Base-by-base conservation (phyloP, 2,888 invertebrate species). In the Mimachlamys varia region DNA sequence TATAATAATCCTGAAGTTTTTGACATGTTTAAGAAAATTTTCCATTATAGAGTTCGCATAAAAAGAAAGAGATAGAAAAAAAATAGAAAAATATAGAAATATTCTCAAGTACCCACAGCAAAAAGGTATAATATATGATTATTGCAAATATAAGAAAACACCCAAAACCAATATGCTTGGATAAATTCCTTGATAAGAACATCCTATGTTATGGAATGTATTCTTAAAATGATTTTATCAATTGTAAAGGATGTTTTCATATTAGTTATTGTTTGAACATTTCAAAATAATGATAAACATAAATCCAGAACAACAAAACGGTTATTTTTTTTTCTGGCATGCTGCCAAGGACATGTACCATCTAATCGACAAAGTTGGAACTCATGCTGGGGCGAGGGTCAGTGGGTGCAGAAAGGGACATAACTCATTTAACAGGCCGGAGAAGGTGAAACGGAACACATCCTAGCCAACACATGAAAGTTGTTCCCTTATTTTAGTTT, bases 311-410 rank as follows among this genome's bases (percentile, higher is more conserved):
- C 17, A 0, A 76, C 33, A 76, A 27, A 76, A 15, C 0, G 15
- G 2, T 38, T 22, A 10, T 33, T 22, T 33, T 7, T 44, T 44
- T 44, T 44, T 44, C 44, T 17, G 53, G 53, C 53, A 53, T 44
- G 53, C 53, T 53, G 53, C 13, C 53, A 53, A 53, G 76, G 76
- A 76, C 76, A 22, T 76, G 19, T 76, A 76, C 12, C 76, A 76
- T 76, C 33, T 76, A 76, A 90, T 87, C 88, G 94, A 94, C 94
- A 95, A 94, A 94, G 95, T 95, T 95, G 95, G 95, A 95, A 95
- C 95, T 94, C 94, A 94, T 93, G 92, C 93, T 44, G 27, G n/a
- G n/a, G 44, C 44, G 3, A 44, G 44, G 15, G 76, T 76, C 76
- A 33, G 33, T 76, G 27, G 76, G 76, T 76, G 76, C 33, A 76